Percentiles rank a stretch among this genome's conserved stretches.
phyloP scores from a whole-genome alignment of 2,888 invertebrate genomes.

The Caenorhabditis becei region DNA sequence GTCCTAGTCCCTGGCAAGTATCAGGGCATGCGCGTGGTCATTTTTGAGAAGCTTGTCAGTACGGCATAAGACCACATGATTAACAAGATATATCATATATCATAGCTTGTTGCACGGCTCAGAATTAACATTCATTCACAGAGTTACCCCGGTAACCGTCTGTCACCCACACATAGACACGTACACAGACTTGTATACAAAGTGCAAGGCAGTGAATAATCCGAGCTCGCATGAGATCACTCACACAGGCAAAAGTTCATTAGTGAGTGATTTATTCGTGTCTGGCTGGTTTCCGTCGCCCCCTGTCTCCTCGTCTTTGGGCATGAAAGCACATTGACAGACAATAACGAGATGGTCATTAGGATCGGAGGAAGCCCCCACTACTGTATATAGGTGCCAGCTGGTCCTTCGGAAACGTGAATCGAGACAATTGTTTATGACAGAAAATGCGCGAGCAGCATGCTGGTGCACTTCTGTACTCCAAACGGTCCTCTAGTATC shows the following conservation, averaged over 20 bases:
- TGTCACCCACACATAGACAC: slow-evolving; percentile 6
- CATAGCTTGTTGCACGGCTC: slow-evolving; percentile 5
- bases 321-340: background rate
- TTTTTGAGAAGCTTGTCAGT: slow-evolving; percentile 16
- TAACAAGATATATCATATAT: slow-evolving; percentile 37
- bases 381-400: slow-evolving; percentile 54
- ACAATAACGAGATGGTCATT: slow-evolving; percentile 53
- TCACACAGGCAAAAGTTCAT: slow-evolving; percentile 35
- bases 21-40: slow-evolving; percentile 14
- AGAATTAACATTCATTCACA: slow-evolving; percentile 62
- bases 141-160: slow-evolving; percentile 54
- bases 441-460: slow-evolving; percentile 54
- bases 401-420: slow-evolving; percentile 34
- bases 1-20: too few relatives aligned
- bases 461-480: slow-evolving; percentile 47
- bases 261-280: slow-evolving; percentile 30
- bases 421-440: slow-evolving; percentile 55
- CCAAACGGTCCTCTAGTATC: slow-evolving; percentile 27
- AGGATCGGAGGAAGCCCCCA: slow-evolving; percentile 23
- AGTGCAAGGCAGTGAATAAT: slow-evolving; percentile 48
- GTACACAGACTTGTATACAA: slow-evolving; percentile 10
- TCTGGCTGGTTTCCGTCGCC: slow-evolving; percentile 10
- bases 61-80: slow-evolving; percentile 53
- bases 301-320: background rate
- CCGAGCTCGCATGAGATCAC: slow-evolving; percentile 27